A percentile compares a stretch with the other conserved stretches of the same genome.
These are phyloP conservation scores for Papilio demoleus DNA, from an alignment of 2,888 invertebrate species.

Conservation along the genomic window DNA sequence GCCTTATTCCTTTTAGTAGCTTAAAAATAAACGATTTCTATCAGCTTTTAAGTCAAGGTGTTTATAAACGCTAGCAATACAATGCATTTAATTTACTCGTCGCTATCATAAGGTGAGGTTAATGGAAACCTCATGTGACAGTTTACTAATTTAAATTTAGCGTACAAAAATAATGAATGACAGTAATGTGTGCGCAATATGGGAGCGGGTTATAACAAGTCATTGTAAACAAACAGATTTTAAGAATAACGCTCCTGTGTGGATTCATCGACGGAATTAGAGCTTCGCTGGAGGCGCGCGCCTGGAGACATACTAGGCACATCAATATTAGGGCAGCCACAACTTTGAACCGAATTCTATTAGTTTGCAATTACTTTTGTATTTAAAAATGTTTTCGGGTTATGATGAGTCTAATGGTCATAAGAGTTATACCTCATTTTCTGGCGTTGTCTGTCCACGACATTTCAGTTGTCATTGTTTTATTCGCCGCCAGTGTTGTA, in stretches of 20 bases:
- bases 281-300: constrained; percentile 47
- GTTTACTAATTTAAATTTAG: background rate
- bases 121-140: background rate
- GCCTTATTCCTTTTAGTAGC: no score
- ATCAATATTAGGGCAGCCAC: background rate
- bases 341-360: background rate
- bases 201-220: constrained; percentile 28
- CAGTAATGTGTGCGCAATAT: constrained; percentile 29
- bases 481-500: background rate
- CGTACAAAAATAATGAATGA: constrained; percentile 12
- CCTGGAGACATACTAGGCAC: constrained; percentile 38
- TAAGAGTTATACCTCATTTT: no score
- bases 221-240: constrained; percentile 32
- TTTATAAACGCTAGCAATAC: no score
- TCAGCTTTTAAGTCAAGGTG: no score
- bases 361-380: no score
- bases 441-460: no score
- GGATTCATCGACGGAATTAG: constrained; percentile 45
- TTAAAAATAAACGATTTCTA: no score
- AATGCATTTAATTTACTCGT: no score
- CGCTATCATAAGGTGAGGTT: no score
- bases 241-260: constrained; percentile 36
- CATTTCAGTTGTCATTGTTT: background rate
- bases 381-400: background rate
- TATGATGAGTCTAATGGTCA: rapidly evolving